These are phyloP conservation scores for Xanthia icteritia DNA, from an alignment of 2,888 invertebrate genomes.

Conservation along the genomic window DNA sequence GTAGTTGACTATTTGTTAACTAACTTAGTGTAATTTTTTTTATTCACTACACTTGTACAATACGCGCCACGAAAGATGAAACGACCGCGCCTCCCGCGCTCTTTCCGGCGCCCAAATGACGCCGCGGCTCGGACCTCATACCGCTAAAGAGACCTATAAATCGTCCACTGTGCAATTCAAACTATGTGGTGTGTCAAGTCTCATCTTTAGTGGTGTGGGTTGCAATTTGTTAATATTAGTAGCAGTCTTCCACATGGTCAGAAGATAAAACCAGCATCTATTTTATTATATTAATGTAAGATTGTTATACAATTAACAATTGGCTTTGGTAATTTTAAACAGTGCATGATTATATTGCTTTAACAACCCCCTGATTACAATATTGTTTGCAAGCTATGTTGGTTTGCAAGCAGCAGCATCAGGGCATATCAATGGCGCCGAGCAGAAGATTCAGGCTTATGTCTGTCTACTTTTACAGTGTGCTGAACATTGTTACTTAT, in stretches of 20 bases:
- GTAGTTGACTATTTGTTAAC: background rate
- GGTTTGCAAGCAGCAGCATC: conserved; percentile 80
- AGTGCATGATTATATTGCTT: background rate
- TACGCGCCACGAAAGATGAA: too few species aligned
- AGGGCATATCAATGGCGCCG: conserved; percentile 85
- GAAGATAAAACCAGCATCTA: background rate
- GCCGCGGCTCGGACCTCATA: too few species aligned
- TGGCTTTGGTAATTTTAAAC: background rate
- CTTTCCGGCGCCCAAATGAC: too few species aligned
- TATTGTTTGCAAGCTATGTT: conserved; percentile 78
- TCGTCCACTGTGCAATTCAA: too few species aligned
- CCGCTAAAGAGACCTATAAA: too few species aligned
- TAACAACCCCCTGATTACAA: conserved; percentile 75
- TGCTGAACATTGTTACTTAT: conserved; percentile 78
- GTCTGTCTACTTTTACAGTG: conserved; percentile 89
- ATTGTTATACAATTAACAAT: background rate
- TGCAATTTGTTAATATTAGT: background rate
- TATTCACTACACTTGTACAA: too few species aligned
- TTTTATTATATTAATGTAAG: background rate
- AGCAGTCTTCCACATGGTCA: background rate
- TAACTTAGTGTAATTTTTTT: too few species aligned
- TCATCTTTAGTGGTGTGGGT: too few species aligned
- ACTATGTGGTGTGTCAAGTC: too few species aligned
- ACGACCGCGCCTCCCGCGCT: too few species aligned
- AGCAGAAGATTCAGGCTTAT: conserved; percentile 87